Conservation (phyloP, 2,113 vertebrate genomes). For the Engraulis encrasicolus region DNA sequence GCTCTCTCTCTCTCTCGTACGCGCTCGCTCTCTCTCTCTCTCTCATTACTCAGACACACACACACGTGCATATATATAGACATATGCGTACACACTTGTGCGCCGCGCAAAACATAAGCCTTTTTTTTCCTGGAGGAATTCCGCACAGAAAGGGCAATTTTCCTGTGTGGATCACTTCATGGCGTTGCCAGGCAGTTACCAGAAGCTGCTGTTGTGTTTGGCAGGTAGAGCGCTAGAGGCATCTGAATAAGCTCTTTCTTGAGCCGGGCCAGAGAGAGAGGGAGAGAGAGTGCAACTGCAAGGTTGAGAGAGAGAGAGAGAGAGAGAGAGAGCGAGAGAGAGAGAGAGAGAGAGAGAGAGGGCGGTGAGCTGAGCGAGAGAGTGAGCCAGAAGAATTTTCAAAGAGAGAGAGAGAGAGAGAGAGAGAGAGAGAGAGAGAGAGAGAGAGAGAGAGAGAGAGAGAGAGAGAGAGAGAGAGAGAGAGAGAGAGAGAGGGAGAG, state of each 20-base stretch:
- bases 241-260: slow-evolving; percentile 76
- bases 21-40: too few relatives aligned
- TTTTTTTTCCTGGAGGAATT: slow-evolving; percentile 18
- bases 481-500: neutral
- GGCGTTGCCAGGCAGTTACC: slow-evolving; percentile 72
- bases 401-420: neutral
- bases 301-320: neutral
- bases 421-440: neutral
- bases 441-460: neutral
- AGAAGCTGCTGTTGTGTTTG: slow-evolving; percentile 79
- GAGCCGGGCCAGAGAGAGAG: slow-evolving; percentile 24
- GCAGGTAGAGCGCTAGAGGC: slow-evolving; percentile 49
- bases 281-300: too few relatives aligned
- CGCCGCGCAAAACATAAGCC: slow-evolving; percentile 23
- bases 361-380: too few relatives aligned
- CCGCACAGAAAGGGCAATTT: slow-evolving; percentile 52
- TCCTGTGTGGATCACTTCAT: slow-evolving; percentile 29
- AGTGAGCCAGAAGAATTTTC: too few relatives aligned
- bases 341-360: neutral
- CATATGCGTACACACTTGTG: slow-evolving; percentile 21
- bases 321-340: neutral
- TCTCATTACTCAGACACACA: slow-evolving; percentile 27
- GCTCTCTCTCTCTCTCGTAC: too few relatives aligned
- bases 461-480: neutral
- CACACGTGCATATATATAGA: slow-evolving; percentile 13